Base-by-base conservation (phyloP, 2,888 invertebrate genomes). In the Spisula subtruncata region DNA sequence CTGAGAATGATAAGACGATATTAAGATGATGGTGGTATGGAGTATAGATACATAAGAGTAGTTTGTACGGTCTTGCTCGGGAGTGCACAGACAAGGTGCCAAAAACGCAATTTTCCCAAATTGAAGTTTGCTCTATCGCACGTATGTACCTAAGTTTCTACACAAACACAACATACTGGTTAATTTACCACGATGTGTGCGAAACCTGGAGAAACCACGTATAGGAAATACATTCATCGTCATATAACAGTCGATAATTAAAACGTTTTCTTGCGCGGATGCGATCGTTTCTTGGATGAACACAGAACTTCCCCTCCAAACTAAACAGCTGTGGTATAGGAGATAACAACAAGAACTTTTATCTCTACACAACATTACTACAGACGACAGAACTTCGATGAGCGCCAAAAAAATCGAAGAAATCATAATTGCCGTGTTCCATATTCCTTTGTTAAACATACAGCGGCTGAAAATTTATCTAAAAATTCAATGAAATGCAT, bases 321-420 rank as follows among this genome's bases (percentile, higher is more conserved):
- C 80, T 46, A 83, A 88, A 88, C 87, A 88, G 83, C 87, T 88
- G 87, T 88, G 83, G 80, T 88, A 20, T 60, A 20, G 8, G 20
- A 83, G 87, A 88, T 88, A 88, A 88, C 83, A 83, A 14, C 16
- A 56, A 81, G 18, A 16, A 51, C 81, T 25, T 71, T 86, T 48
- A 86, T 81, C 86, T 81, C 29, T 48, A 79, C 35, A 29, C 87
- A 80, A 56, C 83, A 66, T 83, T 80, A 56, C 56, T 60, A 81
- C 87, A 88, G 83, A 88, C 87, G 83, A 88, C 83, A 83, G 35
- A 56, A 25, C 46, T 86, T 60, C 46, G 46, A 51, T 25, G 66
- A 84, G 56, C 32, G 51, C 82, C 82, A 82, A 35, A 75, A 41
- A 56, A 48, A 81, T 81, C 35, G 81, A 46, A 81, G 46, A 81